Evolutionary conservation across 30 jellyfish, hydroid and myxozoan species (phyloP), one percentile per base, ranked within the genome.

Genomic region (Hydractinia echinata): DNA sequence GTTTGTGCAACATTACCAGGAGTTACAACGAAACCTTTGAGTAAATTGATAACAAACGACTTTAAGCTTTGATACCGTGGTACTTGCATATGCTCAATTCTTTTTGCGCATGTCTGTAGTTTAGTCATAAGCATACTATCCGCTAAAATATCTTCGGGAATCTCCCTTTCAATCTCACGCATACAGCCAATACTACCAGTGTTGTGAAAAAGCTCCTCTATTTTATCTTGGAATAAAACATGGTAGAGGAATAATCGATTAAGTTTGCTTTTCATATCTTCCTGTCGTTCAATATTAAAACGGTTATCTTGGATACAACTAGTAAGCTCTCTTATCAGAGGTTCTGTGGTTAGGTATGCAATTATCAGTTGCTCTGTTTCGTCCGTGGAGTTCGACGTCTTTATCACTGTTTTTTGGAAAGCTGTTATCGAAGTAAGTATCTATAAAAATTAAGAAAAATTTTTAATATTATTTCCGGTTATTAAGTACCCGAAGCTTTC

Each of bases 11-110:
- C 44, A 30, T 30, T 30, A 30, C 44, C 44, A 30, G 44, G 44
- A 0, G 51, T 14, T 14, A 5, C 51, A 18, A 55, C 19, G 84
- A 76, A 76, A 51, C 20, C 53, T 51, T 74, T 53, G 73, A 88
- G 14, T 7, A 82, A 39, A 16, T 67, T 88, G 9, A 76, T 69
- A 39, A 88, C 30, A 9, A 88, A 49, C 11, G 44, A 18, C 55
- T 88, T 82, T 66, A 88, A 50, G 60, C 86, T 69, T 71, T 78
- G 84, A 79, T 76, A 89, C 16, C 96, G 89, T 8, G 96, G 96
- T 19, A 89, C 11, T 82, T 89, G 96, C 96, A 89, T 89, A 51
- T 84, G 89, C 80, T 89, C 87, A 21, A 89, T 78, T 49, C 96
- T 55, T 66, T 84, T 69, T 13, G 87, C 86, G 20, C 82, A 72